A percentile compares a stretch with the other conserved stretches of the same genome.
Evolutionary conservation across 2,797 vertebrate species (phyloP).

Genomic region (Lacerta agilis): DNA sequence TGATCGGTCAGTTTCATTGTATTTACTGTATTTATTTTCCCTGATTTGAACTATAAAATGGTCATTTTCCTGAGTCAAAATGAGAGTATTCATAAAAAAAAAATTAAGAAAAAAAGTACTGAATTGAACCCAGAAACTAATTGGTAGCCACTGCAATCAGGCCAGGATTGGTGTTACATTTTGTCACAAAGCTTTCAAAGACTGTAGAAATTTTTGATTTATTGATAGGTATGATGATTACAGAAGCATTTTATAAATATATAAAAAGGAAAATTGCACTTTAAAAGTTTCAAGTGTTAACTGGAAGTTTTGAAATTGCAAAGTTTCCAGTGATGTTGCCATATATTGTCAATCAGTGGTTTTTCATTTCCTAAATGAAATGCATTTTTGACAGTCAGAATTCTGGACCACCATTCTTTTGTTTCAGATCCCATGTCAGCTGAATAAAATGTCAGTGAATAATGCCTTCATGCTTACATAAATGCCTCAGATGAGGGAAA

Average conservation of each 20-base stretch:
- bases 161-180: too few relatives aligned
- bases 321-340: conserved; percentile 2
- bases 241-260: background rate
- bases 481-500: conserved; percentile 32
- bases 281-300: conserved; percentile 16
- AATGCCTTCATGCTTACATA: conserved; percentile 45
- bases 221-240: background rate
- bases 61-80: too few relatives aligned
- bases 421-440: conserved; percentile 16
- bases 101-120: too few relatives aligned
- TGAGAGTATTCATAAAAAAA: too few relatives aligned
- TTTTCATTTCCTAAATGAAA: conserved; percentile 37
- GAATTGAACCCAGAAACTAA: too few relatives aligned
- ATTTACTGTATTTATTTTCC: too few relatives aligned
- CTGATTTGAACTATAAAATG: too few relatives aligned
- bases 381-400: conserved; percentile 1
- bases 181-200: background rate
- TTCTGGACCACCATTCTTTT: background rate
- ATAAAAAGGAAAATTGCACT: background rate
- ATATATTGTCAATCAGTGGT: conserved; percentile 30
- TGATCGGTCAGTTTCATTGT: too few relatives aligned
- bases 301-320: background rate
- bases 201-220: background rate
- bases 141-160: too few relatives aligned
- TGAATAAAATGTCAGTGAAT: conserved; percentile 52